A percentile compares a stretch with the other conserved stretches of the same genome.
phyloP scores from a whole-genome alignment of 2,797 vertebrate genomes.

The Bucorvus abyssinicus region DNA sequence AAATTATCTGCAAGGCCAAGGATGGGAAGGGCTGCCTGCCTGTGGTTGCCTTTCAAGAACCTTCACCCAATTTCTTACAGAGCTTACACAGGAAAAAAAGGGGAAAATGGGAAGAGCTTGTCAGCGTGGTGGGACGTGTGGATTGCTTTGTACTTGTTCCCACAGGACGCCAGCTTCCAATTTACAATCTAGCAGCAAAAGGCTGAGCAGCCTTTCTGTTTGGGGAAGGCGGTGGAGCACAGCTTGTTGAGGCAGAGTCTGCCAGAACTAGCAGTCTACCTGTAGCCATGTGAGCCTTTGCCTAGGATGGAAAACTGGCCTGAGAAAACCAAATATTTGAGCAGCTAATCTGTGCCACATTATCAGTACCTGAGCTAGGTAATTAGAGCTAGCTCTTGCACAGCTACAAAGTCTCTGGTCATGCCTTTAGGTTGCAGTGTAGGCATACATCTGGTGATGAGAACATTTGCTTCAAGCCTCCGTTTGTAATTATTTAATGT shows the following conservation, averaged over 20 bases:
- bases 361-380: constrained; percentile 12
- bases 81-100: background rate
- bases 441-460: background rate
- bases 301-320: constrained; percentile 10
- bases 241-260: background rate
- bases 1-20: background rate
- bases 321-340: constrained; percentile 56
- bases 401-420: background rate
- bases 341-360: constrained; percentile 27
- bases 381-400: background rate
- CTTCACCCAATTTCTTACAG: background rate
- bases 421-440: background rate
- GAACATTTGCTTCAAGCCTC: background rate
- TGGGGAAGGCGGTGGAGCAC: background rate
- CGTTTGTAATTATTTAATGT: background rate
- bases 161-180: background rate
- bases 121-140: background rate
- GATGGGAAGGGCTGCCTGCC: background rate
- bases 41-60: background rate
- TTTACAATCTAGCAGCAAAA: background rate
- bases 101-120: background rate
- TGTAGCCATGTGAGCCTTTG: background rate
- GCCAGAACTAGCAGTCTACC: background rate
- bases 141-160: background rate
- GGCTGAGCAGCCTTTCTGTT: background rate